A percentile compares a stretch with the other conserved stretches of the same genome.
Conservation (phyloP, 1,140 invertebrate genomes). For the Scaptomyza montana region DNA sequence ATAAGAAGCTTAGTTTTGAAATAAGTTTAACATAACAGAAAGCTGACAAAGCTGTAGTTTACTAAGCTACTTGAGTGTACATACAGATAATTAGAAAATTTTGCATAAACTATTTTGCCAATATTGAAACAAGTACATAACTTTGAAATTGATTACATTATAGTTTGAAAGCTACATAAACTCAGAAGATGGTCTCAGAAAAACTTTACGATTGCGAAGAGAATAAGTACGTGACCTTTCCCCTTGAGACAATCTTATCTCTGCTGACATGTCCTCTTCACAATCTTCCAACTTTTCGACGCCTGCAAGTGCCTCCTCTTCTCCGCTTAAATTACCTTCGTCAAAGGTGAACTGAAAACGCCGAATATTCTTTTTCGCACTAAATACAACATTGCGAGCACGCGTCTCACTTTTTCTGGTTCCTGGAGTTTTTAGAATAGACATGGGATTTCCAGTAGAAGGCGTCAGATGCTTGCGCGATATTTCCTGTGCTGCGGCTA, state of each 20-base stretch:
- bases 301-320: constrained; percentile 26
- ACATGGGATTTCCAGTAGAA: constrained; percentile 22
- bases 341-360: constrained; percentile 66
- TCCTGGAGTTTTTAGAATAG: constrained; percentile 76
- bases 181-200: constrained; percentile 66
- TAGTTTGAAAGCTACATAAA: constrained; percentile 54
- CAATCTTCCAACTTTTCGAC: constrained; percentile 55
- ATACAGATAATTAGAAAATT: not conserved
- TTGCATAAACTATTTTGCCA: not conserved
- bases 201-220: constrained; percentile 62
- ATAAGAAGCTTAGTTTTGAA: too few relatives aligned
- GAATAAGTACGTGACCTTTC: constrained; percentile 38
- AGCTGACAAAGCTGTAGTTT: too few relatives aligned
- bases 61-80: not conserved
- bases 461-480: constrained; percentile 15
- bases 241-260: constrained; percentile 7
- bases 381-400: constrained; percentile 64
- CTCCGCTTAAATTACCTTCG: constrained; percentile 44
- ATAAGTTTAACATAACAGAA: too few relatives aligned
- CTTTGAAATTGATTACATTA: constrained; percentile 13
- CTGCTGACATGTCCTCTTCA: constrained; percentile 56
- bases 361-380: constrained; percentile 74
- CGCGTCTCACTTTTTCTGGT: constrained; percentile 49
- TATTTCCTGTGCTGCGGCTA: constrained; percentile 46
- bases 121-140: not conserved